Percentiles rank a stretch among this genome's conserved stretches.
Evolutionary conservation across 2,113 vertebrate species (phyloP).

Genomic region (Heterocephalus glaber): DNA sequence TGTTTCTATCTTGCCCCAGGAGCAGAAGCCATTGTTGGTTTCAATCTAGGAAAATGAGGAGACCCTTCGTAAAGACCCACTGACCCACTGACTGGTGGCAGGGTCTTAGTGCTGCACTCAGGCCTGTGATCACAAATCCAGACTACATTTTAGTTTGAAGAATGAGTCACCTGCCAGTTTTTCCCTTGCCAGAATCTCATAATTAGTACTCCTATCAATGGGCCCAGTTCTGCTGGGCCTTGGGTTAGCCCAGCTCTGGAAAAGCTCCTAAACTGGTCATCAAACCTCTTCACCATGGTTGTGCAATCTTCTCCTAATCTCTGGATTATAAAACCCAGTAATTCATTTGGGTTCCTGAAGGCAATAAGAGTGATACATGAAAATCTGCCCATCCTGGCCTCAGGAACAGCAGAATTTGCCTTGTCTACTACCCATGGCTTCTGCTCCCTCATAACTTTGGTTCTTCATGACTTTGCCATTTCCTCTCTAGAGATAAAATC

Average conservation of each 20-base stretch:
- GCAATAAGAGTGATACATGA: not conserved
- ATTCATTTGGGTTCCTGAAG: not conserved
- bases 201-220: not conserved
- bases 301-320: not conserved
- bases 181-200: not conserved
- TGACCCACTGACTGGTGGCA: too few relatives aligned
- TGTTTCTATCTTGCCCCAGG: not conserved
- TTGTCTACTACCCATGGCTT: not conserved
- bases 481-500: not conserved
- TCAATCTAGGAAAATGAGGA: not conserved
- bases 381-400: not conserved
- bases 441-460: not conserved
- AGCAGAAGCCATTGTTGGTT: not conserved
- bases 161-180: not conserved
- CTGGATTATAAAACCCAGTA: not conserved
- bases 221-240: not conserved
- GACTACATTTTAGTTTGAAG: not conserved
- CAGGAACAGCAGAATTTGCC: not conserved
- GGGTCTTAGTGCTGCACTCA: not conserved
- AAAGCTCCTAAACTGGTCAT: not conserved
- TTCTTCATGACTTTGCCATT: not conserved
- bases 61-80: not conserved
- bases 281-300: not conserved
- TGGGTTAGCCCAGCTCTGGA: not conserved
- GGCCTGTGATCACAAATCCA: not conserved